phyloP scores from a whole-genome alignment of 2,113 vertebrate species.

The Prietella phreatophila region DNA sequence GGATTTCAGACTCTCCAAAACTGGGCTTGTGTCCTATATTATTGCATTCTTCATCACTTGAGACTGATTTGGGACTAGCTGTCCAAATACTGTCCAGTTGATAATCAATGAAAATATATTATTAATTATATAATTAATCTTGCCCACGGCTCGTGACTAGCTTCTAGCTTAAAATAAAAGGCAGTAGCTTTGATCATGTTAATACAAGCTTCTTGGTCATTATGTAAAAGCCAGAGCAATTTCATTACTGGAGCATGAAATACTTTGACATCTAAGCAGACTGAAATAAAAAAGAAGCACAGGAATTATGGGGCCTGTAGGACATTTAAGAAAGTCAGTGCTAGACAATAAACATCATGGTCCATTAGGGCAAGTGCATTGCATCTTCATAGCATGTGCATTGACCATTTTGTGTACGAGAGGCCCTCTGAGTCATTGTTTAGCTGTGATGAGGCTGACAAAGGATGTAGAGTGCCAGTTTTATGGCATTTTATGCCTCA shows the following conservation, averaged over 20 bases:
- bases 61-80: not conserved
- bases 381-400: not conserved
- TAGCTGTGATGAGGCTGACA: not conserved
- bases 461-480: slow-evolving; percentile 7
- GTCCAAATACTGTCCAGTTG: not conserved
- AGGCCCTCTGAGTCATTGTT: not conserved
- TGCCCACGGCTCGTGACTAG: not conserved
- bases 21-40: not conserved
- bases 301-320: slow-evolving; percentile 1
- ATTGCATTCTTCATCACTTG: not conserved
- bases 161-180: slow-evolving; percentile 10
- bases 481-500: slow-evolving; percentile 23
- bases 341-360: slow-evolving; percentile 16
- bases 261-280: not conserved
- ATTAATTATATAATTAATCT: slow-evolving; percentile 7
- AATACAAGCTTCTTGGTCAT: not conserved
- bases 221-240: not conserved
- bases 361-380: slow-evolving; percentile 22
- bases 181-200: not conserved
- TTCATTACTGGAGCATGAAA: slow-evolving; percentile 29
- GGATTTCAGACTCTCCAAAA: not conserved
- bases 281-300: not conserved
- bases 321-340: not conserved
- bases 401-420: slow-evolving; percentile 12
- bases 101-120: not conserved